Percentiles rank a stretch among this genome's conserved stretches.
Evolutionary conservation across 2,797 vertebrate genomes (phyloP).

Genomic region (Mus caroli): DNA sequence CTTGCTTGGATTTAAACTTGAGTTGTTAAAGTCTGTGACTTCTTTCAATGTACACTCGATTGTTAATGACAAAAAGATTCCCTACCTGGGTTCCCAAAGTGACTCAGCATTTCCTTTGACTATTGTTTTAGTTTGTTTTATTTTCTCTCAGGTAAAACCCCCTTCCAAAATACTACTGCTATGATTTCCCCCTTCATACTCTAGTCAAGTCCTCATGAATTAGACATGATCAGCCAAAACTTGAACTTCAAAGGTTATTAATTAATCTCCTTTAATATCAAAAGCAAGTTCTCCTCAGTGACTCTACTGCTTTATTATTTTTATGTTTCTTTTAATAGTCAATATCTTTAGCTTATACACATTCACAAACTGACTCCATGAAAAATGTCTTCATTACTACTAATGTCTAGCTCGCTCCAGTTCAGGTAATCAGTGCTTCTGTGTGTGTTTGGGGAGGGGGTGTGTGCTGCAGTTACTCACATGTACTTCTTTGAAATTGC

Average conservation of each 20-base stretch:
- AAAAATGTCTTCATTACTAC: background rate
- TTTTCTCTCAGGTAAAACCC: background rate
- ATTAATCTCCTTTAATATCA: background rate
- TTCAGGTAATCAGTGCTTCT: background rate
- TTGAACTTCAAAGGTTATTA: background rate
- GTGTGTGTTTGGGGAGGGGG: background rate
- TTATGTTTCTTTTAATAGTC: background rate
- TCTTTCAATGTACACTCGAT: background rate
- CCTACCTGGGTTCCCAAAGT: background rate
- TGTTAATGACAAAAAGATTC: background rate
- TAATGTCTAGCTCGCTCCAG: background rate
- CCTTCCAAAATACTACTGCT: background rate
- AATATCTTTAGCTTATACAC: background rate
- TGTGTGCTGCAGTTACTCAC: no score
- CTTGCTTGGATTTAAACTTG: background rate
- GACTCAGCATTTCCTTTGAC: background rate
- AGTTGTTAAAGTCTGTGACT: background rate
- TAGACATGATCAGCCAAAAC: background rate
- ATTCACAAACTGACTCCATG: fast-evolving
- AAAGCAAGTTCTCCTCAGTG: background rate
- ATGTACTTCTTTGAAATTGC: background rate
- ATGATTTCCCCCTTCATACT: background rate
- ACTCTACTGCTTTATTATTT: background rate
- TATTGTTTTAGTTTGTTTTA: background rate
- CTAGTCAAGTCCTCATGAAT: background rate